A percentile compares a stretch with the other conserved stretches of the same genome.
Evolutionary conservation across 2,797 vertebrate species (phyloP).

Genomic region (Valencia hispanica): DNA sequence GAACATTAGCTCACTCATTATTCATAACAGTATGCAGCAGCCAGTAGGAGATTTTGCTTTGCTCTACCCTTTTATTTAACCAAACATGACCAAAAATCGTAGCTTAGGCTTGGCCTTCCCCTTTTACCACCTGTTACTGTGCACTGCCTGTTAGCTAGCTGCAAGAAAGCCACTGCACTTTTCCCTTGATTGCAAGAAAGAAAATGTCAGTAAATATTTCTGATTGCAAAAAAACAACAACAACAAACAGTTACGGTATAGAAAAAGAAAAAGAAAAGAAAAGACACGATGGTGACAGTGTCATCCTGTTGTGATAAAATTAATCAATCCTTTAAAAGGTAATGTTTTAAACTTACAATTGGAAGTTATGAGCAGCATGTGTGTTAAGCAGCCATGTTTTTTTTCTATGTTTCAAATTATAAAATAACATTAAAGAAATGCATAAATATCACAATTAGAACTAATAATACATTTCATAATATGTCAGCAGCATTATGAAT

Average conservation of each 20-base stretch:
- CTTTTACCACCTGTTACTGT: background rate
- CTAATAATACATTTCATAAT: background rate
- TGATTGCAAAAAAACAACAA: background rate
- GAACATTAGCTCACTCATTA: slow-evolving; percentile 34
- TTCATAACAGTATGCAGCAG: slow-evolving; percentile 28
- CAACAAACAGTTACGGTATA: background rate
- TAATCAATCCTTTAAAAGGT: background rate
- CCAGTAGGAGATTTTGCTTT: slow-evolving; percentile 15
- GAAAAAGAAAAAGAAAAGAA: background rate
- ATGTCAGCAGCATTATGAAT: background rate
- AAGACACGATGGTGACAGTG: background rate
- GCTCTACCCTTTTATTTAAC: slow-evolving; percentile 10
- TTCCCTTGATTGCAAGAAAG: background rate
- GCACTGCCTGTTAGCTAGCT: background rate
- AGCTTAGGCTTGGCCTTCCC: background rate
- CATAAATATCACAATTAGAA: background rate
- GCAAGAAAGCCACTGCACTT: background rate
- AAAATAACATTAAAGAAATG: background rate
- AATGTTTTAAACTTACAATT: background rate
- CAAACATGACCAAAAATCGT: slow-evolving; percentile 6
- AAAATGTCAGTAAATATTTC: background rate
- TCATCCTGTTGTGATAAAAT: background rate
- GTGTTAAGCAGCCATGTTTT: background rate
- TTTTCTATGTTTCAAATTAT: background rate
- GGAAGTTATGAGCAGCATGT: background rate